A percentile compares a stretch with the other conserved stretches of the same genome.
Conservation (phyloP, 1,140 invertebrate genomes). For the honey bee (Apis mellifera) region DNA sequence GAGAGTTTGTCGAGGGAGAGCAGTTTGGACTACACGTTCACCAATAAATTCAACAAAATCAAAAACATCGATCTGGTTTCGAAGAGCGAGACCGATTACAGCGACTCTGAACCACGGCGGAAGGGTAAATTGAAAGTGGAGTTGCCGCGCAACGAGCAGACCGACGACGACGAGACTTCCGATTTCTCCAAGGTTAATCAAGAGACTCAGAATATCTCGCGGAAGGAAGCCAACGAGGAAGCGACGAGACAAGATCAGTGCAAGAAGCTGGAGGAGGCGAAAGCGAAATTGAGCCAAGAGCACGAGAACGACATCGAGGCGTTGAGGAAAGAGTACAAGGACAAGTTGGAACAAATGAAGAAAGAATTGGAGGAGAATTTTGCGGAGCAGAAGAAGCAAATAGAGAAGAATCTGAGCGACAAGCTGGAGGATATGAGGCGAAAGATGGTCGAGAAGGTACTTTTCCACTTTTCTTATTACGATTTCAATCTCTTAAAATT, state of each 20-base stretch:
- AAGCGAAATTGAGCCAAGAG: conserved; percentile 52
- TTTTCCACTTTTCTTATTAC: not conserved
- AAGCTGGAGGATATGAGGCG: conserved; percentile 76
- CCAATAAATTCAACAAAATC: conserved; percentile 71
- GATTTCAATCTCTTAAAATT: not conserved
- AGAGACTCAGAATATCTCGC: conserved; percentile 34
- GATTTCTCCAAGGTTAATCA: conserved; percentile 57
- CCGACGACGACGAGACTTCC: conserved; percentile 70
- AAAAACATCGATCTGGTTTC: conserved; percentile 76
- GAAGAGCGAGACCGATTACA: conserved; percentile 71
- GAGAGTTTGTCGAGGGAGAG: conserved; percentile 56
- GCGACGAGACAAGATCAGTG: conserved; percentile 29
- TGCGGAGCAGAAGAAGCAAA: conserved; percentile 78
- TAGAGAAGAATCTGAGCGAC: conserved; percentile 78
- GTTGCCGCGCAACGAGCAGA: conserved; percentile 65
- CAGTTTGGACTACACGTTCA: conserved; percentile 51
- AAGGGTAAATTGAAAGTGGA: conserved; percentile 68
- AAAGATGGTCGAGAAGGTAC: conserved; percentile 74
- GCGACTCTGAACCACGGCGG: conserved; percentile 66
- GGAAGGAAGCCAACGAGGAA: conserved; percentile 31
- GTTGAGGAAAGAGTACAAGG: conserved; percentile 69
- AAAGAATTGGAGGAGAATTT: conserved; percentile 79
- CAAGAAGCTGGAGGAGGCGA: conserved; percentile 58
- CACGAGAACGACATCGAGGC: conserved; percentile 65
- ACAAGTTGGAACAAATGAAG: conserved; percentile 75